Evolutionary conservation across 2,113 vertebrate species (phyloP).

Genomic region (Lipophrys pholis): DNA sequence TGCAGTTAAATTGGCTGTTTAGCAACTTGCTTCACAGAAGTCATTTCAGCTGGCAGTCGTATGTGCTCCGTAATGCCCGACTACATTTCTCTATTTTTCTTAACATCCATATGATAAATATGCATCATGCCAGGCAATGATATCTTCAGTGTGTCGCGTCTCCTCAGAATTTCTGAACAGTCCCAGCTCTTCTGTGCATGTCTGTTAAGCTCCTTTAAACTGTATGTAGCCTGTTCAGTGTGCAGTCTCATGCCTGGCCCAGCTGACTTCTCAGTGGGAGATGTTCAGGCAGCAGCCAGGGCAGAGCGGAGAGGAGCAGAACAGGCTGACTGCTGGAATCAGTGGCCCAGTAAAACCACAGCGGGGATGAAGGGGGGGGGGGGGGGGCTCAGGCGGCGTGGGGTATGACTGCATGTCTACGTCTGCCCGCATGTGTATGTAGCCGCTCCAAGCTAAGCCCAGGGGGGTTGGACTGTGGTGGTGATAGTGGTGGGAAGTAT

Average conservation of each 20-base stretch:
- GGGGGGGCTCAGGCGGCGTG: slow-evolving; percentile 50
- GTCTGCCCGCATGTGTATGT: slow-evolving; percentile 39
- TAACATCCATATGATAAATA: slow-evolving; percentile 19
- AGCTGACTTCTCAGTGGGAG: slow-evolving; percentile 72
- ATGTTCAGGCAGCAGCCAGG: slow-evolving; percentile 53
- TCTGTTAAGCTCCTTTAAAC: slow-evolving; percentile 45
- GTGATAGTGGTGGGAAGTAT: background rate
- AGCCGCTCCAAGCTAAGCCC: slow-evolving; percentile 25
- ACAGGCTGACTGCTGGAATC: slow-evolving; percentile 68
- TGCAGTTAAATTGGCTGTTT: slow-evolving; percentile 46
- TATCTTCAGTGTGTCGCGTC: slow-evolving; percentile 39
- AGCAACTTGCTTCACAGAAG: slow-evolving; percentile 19
- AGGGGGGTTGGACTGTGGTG: slow-evolving; percentile 10
- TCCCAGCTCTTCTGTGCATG: slow-evolving; percentile 36
- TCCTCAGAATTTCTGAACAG: slow-evolving; percentile 40
- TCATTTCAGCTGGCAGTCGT: slow-evolving; percentile 28
- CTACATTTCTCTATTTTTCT: slow-evolving; percentile 15
- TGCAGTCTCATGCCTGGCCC: slow-evolving; percentile 71
- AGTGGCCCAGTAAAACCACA: slow-evolving; percentile 74
- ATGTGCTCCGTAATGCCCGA: slow-evolving; percentile 17
- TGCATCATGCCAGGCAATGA: slow-evolving; percentile 36
- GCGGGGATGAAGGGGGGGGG: slow-evolving; percentile 57
- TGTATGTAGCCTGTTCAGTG: slow-evolving; percentile 61
- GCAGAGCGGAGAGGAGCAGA: slow-evolving; percentile 50
- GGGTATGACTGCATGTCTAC: slow-evolving; percentile 51